phyloP scores from a whole-genome alignment of 2,888 invertebrate species.

The Aleiodes leptofemur region DNA sequence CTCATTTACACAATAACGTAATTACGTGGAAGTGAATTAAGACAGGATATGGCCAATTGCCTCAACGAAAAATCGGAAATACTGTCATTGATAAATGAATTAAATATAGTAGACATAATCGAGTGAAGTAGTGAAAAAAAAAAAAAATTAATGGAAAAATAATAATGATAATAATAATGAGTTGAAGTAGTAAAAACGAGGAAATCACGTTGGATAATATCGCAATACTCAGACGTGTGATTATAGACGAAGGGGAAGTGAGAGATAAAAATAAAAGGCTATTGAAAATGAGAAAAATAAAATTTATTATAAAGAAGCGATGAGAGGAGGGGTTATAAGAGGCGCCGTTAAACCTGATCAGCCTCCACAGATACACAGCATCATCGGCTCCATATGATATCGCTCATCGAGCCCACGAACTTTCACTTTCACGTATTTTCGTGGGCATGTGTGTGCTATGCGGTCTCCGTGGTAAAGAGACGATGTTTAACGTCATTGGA shows the following conservation, averaged over 20 bases:
- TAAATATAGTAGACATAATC: neutral
- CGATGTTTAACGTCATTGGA: constrained; percentile 27
- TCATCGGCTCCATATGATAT: constrained; percentile 54
- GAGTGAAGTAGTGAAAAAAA: neutral
- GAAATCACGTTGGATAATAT: too few species aligned
- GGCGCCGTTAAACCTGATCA: neutral
- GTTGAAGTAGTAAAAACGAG: too few species aligned
- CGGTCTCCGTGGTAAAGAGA: neutral
- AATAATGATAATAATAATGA: neutral
- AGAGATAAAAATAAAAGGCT: neutral
- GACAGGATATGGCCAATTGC: constrained; percentile 6
- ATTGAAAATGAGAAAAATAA: neutral
- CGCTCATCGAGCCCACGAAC: constrained; percentile 63
- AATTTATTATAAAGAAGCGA: constrained; percentile 9
- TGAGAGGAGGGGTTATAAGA: neutral
- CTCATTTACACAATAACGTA: constrained; percentile 1
- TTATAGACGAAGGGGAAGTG: neutral
- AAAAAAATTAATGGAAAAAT: constrained; percentile 1
- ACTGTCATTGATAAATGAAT: constrained; percentile 6
- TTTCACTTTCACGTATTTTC: constrained; percentile 64
- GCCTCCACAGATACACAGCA: constrained; percentile 12
- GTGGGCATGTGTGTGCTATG: constrained; percentile 56
- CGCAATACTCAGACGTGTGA: too few species aligned
- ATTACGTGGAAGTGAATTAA: constrained; percentile 23
- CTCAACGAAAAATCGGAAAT: constrained; percentile 12